Percentiles rank a stretch among this genome's conserved stretches.
Evolutionary conservation across 2,113 vertebrate species (phyloP).

Genomic region (Hipposideros armiger): DNA sequence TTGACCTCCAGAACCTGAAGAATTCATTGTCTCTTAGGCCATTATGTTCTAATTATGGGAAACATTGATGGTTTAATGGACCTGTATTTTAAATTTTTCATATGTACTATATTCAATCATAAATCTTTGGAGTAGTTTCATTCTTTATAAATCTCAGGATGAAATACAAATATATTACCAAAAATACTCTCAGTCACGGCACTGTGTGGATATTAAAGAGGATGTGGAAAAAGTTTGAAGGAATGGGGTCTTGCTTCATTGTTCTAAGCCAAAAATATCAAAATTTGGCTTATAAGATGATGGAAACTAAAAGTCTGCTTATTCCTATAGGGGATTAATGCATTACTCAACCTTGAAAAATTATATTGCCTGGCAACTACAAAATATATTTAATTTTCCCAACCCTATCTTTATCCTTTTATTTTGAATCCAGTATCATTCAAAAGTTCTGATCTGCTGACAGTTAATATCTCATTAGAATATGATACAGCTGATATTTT

Average conservation of each 20-base stretch:
- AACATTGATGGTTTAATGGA: constrained; percentile 43
- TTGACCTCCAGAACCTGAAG: neutral
- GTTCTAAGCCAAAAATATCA: constrained; percentile 81
- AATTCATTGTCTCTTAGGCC: neutral
- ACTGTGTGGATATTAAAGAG: constrained; percentile 71
- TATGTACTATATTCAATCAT: constrained; percentile 32
- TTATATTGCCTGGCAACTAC: constrained; percentile 78
- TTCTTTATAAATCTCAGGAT: constrained; percentile 74
- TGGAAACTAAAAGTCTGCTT: constrained; percentile 81
- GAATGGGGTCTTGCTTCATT: constrained; percentile 68
- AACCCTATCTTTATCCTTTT: constrained; percentile 42
- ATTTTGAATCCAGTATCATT: constrained; percentile 66
- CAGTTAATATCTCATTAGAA: neutral
- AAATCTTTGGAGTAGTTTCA: constrained; percentile 61
- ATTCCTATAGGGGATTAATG: constrained; percentile 81
- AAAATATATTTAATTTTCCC: constrained; percentile 69
- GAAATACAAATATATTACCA: constrained; percentile 76
- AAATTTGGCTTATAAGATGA: constrained; percentile 71
- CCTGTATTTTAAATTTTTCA: constrained; percentile 62
- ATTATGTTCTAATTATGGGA: constrained; percentile 43
- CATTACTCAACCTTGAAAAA: constrained; percentile 80
- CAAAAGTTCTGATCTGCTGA: neutral
- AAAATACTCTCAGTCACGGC: constrained; percentile 50
- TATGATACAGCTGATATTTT: neutral
- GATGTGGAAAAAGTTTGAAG: constrained; percentile 78